Evolutionary conservation across 2,113 vertebrate species (phyloP).

Genomic region (Anolis carolinensis): DNA sequence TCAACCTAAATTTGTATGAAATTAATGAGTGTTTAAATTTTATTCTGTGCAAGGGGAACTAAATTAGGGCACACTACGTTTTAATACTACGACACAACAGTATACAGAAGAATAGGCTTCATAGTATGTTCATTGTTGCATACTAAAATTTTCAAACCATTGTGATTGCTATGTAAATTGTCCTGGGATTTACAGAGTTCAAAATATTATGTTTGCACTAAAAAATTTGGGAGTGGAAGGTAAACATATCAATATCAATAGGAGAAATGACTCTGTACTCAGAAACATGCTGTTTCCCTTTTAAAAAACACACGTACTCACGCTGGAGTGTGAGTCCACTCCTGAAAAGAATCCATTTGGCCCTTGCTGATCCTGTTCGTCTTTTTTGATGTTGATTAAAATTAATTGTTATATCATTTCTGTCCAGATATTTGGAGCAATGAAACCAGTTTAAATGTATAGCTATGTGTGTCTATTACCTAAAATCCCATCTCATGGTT

Average conservation of each 20-base stretch:
- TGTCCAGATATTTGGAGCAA: conserved; percentile 67
- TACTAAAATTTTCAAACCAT: conserved; percentile 69
- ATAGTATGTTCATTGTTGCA: conserved; percentile 59
- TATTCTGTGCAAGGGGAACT: conserved; percentile 71
- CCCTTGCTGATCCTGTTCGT: conserved; percentile 70
- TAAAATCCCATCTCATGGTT: conserved; percentile 49
- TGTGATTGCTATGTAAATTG: conserved; percentile 72
- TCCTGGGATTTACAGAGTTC: conserved; percentile 73
- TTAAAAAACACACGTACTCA: conserved; percentile 49
- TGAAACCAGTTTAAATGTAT: conserved; percentile 56
- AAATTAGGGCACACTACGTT: conserved; percentile 66
- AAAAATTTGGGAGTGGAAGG: conserved; percentile 72
- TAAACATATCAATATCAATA: conserved; percentile 64
- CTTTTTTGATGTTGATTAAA: conserved; percentile 63
- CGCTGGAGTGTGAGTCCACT: conserved; percentile 67
- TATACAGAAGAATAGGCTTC: conserved; percentile 65
- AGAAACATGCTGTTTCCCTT: conserved; percentile 63
- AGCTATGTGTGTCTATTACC: conserved; percentile 60
- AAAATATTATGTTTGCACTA: conserved; percentile 80
- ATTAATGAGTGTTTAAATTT: conserved; percentile 66
- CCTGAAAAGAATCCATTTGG: conserved; percentile 67
- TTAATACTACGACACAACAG: conserved; percentile 58
- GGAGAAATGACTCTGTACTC: conserved; percentile 72
- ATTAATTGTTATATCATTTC: conserved; percentile 68
- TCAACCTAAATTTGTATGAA: conserved; percentile 66